Conservation (phyloP, 2,113 vertebrate genomes). For the Labeo rohita region DNA sequence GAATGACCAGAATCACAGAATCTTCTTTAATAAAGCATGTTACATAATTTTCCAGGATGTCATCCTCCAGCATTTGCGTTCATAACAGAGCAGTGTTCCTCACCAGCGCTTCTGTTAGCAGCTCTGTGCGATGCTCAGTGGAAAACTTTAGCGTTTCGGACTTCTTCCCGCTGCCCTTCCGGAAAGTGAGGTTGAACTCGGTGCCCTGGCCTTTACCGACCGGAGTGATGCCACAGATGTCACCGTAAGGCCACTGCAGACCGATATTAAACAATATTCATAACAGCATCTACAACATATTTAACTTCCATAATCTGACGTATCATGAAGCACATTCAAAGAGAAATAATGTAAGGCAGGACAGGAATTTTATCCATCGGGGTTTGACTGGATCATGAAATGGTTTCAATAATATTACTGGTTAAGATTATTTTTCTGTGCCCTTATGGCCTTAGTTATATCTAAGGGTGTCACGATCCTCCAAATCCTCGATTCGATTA, state of each 20-base stretch:
- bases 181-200: slow-evolving; percentile 97
- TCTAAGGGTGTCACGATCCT: too few relatives aligned
- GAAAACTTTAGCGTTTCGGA: slow-evolving; percentile 99
- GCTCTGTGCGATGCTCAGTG: slow-evolving; percentile 97
- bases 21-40: background rate
- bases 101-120: slow-evolving; percentile 97
- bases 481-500: too few relatives aligned
- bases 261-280: background rate
- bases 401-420: too few relatives aligned
- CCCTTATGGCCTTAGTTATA: background rate
- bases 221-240: slow-evolving; percentile 93
- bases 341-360: too few relatives aligned
- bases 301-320: too few relatives aligned
- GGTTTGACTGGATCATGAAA: too few relatives aligned
- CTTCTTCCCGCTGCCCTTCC: slow-evolving; percentile 95
- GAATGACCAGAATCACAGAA: background rate
- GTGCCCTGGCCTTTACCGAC: slow-evolving; percentile 97
- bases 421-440: too few relatives aligned
- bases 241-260: slow-evolving; percentile 95
- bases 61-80: too few relatives aligned
- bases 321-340: too few relatives aligned
- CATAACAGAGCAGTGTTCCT: background rate
- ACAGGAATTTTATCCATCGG: too few relatives aligned
- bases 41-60: background rate
- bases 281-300: too few relatives aligned